phyloP scores from a whole-genome alignment of 2,888 invertebrate genomes.

The Argynnis bischoffii region DNA sequence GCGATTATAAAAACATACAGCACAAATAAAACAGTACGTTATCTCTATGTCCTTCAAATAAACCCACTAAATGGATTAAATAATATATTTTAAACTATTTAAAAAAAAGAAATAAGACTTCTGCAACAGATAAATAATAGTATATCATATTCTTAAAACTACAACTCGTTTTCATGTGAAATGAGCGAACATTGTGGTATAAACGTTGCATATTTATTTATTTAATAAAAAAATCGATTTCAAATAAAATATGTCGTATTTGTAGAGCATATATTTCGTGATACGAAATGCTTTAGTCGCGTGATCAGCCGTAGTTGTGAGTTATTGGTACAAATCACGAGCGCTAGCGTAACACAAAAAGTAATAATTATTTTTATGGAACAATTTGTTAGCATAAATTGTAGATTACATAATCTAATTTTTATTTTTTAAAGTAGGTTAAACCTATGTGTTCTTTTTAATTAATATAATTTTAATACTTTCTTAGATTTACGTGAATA shows the following conservation, averaged over 20 bases:
- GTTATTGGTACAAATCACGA: constrained; percentile 39
- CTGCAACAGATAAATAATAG: too few relatives aligned
- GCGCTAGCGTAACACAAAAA: constrained; percentile 23
- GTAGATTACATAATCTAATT: background rate
- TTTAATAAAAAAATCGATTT: constrained; percentile 24
- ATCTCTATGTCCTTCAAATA: too few relatives aligned
- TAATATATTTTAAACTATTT: too few relatives aligned
- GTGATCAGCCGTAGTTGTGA: constrained; percentile 53
- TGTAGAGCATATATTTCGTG: constrained; percentile 48
- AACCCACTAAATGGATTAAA: too few relatives aligned
- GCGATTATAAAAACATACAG: too few relatives aligned
- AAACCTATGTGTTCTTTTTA: background rate
- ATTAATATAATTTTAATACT: background rate
- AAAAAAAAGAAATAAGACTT: too few relatives aligned
- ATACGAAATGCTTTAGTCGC: constrained; percentile 63
- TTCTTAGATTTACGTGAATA: too few relatives aligned
- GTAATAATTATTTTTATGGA: background rate
- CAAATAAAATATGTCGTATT: constrained; percentile 32
- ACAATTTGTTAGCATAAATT: constrained; percentile 8
- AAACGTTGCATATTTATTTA: background rate
- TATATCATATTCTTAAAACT: too few relatives aligned
- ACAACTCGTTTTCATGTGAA: too few relatives aligned
- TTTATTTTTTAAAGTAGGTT: background rate
- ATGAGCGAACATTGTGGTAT: too few relatives aligned
- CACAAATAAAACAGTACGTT: too few relatives aligned